Percentiles rank a stretch among this genome's conserved stretches.
Conservation (phyloP, 2,113 vertebrate species). For the Carassius gibelio region DNA sequence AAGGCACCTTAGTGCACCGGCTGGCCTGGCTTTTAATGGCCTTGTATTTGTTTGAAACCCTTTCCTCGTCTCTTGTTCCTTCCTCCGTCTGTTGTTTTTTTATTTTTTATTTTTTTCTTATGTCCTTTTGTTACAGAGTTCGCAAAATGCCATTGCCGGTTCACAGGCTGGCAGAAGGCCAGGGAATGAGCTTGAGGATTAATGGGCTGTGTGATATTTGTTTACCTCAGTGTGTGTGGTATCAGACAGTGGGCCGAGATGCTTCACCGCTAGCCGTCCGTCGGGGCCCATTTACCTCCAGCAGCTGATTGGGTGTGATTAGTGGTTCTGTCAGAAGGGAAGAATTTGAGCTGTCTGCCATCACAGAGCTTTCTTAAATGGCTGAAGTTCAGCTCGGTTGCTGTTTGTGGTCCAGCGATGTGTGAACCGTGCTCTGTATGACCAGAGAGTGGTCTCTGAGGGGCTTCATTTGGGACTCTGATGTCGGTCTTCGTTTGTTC, state of each 20-base stretch:
- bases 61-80: not conserved
- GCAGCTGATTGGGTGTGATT: conserved; percentile 73
- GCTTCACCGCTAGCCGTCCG: conserved; percentile 62
- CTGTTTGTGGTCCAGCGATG: conserved; percentile 27
- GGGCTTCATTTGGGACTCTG: not conserved
- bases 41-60: conserved; percentile 73
- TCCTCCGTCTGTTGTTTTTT: not conserved
- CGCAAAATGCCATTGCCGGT: conserved; percentile 72
- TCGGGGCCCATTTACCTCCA: conserved; percentile 72
- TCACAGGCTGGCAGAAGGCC: conserved; percentile 60
- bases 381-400: conserved; percentile 13
- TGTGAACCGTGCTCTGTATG: conserved; percentile 27
- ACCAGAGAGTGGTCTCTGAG: not conserved
- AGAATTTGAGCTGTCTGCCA: conserved; percentile 21
- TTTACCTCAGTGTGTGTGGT: conserved; percentile 65
- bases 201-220: conserved; percentile 75
- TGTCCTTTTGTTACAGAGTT: conserved; percentile 74
- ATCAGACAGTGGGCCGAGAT: conserved; percentile 37
- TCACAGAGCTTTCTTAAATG: not conserved
- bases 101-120: conserved; percentile 52
- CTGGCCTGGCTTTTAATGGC: conserved; percentile 83
- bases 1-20: conserved; percentile 80
- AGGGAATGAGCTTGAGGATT: conserved; percentile 69
- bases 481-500: not conserved
- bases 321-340: conserved; percentile 65